phyloP scores from a whole-genome alignment of 2,113 vertebrate species.

The Catagonus wagneri region DNA sequence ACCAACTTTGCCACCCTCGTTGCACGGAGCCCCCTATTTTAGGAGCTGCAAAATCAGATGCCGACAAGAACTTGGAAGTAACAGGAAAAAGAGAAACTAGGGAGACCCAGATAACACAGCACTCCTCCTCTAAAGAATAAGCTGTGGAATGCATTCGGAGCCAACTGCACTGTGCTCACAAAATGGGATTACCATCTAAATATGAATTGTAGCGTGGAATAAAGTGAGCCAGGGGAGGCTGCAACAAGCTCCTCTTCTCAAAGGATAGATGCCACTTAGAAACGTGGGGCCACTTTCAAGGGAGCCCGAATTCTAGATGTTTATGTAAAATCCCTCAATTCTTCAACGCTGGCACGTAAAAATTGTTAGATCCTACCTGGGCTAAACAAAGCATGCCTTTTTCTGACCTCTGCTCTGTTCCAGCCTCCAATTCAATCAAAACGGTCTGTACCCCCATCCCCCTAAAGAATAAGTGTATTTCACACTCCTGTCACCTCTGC shows the following conservation, averaged over 20 bases:
- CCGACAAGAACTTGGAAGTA: neutral
- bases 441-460: neutral
- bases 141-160: neutral
- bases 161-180: neutral
- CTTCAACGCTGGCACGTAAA: constrained; percentile 18
- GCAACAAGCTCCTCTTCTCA: neutral
- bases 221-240: neutral
- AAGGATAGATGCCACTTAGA: constrained; percentile 16
- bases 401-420: neutral
- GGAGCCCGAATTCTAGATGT: constrained; percentile 22
- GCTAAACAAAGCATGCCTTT: constrained; percentile 14
- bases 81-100: neutral
- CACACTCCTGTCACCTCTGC: constrained; percentile 8
- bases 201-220: constrained; percentile 11
- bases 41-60: constrained; percentile 40
- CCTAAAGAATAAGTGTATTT: constrained; percentile 34
- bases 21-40: neutral
- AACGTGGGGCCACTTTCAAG: constrained; percentile 5
- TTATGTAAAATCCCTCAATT: neutral
- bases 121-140: constrained; percentile 7
- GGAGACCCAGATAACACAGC: neutral
- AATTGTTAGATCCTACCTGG: neutral
- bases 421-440: neutral
- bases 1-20: neutral
- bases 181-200: constrained; percentile 74